A percentile compares a stretch with the other conserved stretches of the same genome.
Evolutionary conservation across 2,797 vertebrate species (phyloP).

Genomic region (Uromys caudimaculatus): DNA sequence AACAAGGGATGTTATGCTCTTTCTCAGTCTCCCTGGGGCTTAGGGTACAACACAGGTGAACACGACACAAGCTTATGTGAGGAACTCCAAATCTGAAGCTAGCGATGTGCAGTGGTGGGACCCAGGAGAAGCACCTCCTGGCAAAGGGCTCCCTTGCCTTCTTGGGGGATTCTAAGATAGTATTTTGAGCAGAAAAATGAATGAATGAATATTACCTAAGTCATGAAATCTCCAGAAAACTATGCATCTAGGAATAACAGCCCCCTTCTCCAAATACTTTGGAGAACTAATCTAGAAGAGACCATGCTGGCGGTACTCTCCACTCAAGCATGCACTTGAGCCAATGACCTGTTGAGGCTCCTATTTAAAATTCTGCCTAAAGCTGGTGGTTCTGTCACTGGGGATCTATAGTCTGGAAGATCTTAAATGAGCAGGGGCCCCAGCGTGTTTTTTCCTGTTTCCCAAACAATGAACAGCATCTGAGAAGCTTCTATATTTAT

Average conservation of each 20-base stretch:
- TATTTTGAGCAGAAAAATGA: background rate
- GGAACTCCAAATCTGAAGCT: background rate
- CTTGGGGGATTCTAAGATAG: background rate
- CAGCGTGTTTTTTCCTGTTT: background rate
- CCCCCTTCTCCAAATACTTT: background rate
- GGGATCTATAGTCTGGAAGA: background rate
- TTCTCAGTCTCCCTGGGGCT: background rate
- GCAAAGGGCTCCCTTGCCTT: no score
- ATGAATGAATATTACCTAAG: background rate
- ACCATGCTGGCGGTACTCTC: background rate
- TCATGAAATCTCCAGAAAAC: background rate
- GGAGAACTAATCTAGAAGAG: background rate
- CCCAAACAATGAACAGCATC: background rate
- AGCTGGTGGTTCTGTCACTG: background rate
- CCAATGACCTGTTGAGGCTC: background rate
- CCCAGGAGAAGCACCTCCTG: accelerated
- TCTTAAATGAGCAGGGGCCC: background rate
- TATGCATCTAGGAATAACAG: background rate
- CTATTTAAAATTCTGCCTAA: background rate
- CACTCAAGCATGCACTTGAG: background rate
- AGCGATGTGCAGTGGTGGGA: accelerated
- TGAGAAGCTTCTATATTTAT: background rate
- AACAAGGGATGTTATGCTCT: background rate
- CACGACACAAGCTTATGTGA: no score
- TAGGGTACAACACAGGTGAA: background rate